Conservation (phyloP, 2,113 vertebrate genomes). For the Siphamia tubifer region DNA sequence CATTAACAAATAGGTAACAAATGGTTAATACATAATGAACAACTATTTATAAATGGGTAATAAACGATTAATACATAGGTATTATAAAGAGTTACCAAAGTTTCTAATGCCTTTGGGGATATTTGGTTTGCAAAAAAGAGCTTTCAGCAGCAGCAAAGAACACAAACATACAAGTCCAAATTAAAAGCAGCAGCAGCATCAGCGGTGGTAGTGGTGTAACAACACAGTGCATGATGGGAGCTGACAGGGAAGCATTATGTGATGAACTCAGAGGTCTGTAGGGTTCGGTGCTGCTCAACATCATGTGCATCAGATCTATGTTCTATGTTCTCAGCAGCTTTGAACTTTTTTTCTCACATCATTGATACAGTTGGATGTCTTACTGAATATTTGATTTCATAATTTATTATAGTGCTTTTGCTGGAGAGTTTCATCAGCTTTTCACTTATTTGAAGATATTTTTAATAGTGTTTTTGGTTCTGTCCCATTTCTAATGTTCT, state of each 20-base stretch:
- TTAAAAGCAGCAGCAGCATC: not conserved
- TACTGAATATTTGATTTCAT: not conserved
- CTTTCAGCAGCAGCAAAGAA: too few species aligned
- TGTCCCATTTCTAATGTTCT: too few species aligned
- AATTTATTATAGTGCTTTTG: too few species aligned
- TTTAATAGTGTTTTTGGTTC: too few species aligned
- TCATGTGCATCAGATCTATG: not conserved
- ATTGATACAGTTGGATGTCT: not conserved
- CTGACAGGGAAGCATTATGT: not conserved
- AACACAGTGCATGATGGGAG: not conserved
- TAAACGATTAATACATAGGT: too few species aligned
- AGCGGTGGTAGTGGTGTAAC: not conserved
- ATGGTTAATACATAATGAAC: too few species aligned
- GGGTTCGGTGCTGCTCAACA: too few species aligned
- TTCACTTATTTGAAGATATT: too few species aligned
- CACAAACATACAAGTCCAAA: conserved; percentile 2
- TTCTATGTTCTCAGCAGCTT: not conserved
- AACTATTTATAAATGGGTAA: too few species aligned
- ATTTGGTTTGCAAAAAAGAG: conserved; percentile 1
- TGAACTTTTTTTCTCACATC: not conserved
- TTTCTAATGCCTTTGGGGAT: not conserved
- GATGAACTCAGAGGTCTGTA: not conserved
- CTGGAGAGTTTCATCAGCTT: too few species aligned
- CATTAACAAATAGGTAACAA: too few species aligned
- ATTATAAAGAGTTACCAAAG: too few species aligned